Base-by-base conservation (phyloP, 2,797 vertebrate genomes). In the Poeciliopsis gracilis region DNA sequence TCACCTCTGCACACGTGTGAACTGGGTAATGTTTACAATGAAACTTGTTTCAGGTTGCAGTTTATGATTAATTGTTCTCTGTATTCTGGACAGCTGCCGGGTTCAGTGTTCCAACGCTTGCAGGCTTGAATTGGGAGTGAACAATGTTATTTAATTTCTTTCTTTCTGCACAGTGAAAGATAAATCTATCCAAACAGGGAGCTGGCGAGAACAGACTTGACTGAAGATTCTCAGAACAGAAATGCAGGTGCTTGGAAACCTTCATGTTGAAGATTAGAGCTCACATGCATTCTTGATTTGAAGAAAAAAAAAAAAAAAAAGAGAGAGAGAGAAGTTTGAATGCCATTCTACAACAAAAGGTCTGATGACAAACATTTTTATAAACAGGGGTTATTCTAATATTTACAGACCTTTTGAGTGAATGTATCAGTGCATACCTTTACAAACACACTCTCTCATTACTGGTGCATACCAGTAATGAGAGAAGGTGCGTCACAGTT, bases 41-140 rank as follows among this genome's bases (percentile, higher is more conserved):
- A 79, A n/a, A 73, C 79, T 82, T 82, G 47, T 1, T 6, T 88
- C 67, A 83, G 45, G 46, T 79, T 38, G 53, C 5, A 1, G 59
- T 45, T 15, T 33, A 43, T 46, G 69, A 84, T 86, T 85, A 90
- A 91, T 88, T 85, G 89, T 91, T 89, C 47, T 33, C 82, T 43
- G 61, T 57, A 57, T 73, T 46, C 71, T 74, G 81, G 18, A 76
- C 46, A 76, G 67, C 41, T 79, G 84, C 85, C 13, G 5, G 2
- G 23, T 51, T 57, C 18, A 74, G 5, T 73, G 41, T 84, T 81
- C 30, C 51, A 36, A 38, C 57, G 75, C 36, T 74, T 45, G 59
- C 7, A 47, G 51, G 28, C 73, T 49, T 20, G 43, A 82, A 75
- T n/a, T 72, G 59, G 16, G 16, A 79, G 76, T 83, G 67, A 70